Percentiles rank a stretch among this genome's conserved stretches.
These are phyloP conservation scores for Rhinogobio ventralis DNA, from an alignment of 2,797 vertebrate genomes.

Conservation along the genomic window DNA sequence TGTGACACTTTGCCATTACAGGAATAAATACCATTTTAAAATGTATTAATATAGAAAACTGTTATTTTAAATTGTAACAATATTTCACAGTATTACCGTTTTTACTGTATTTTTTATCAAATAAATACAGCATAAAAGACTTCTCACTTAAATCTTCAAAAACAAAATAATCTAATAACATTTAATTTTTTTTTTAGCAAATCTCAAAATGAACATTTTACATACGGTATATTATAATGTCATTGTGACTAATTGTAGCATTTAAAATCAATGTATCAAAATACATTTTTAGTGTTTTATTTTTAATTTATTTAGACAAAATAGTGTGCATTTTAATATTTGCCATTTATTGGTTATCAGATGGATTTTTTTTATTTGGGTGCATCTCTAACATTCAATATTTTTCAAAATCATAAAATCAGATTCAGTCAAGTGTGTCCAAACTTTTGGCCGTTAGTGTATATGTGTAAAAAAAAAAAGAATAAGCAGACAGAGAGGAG, in stretches of 20 bases:
- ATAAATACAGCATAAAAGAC: background rate
- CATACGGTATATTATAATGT: background rate
- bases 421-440: background rate
- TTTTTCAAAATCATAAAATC: background rate
- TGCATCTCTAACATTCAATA: background rate
- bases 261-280: background rate
- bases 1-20: background rate
- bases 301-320: background rate
- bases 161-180: background rate
- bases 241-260: background rate
- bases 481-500: background rate
- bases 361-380: background rate
- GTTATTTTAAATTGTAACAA: background rate
- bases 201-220: background rate
- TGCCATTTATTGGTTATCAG: background rate
- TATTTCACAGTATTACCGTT: background rate
- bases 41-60: background rate
- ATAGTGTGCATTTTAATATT: background rate
- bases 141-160: background rate
- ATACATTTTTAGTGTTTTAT: background rate
- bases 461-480: slow-evolving; percentile 21
- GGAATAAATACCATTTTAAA: background rate
- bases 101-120: background rate
- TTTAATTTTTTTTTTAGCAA: background rate
- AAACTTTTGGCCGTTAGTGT: background rate